These are phyloP conservation scores for Hydraecia micacea DNA, from an alignment of 2,888 invertebrate species.

Conservation along the genomic window DNA sequence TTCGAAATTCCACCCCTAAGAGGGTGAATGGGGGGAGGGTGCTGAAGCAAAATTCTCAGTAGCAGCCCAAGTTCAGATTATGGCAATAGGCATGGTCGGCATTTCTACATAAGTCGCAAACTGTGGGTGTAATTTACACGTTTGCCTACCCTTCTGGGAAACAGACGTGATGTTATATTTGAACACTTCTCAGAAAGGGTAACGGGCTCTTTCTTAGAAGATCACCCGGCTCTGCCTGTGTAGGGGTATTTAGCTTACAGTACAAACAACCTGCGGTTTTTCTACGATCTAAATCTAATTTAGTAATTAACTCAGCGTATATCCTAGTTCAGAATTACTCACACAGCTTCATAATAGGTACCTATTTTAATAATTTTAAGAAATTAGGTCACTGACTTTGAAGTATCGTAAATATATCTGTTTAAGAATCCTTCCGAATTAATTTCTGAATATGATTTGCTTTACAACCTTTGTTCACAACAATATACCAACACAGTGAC, in stretches of 20 bases:
- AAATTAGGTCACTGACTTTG: background rate
- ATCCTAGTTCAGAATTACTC: background rate
- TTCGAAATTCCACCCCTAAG: no score
- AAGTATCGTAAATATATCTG: no score
- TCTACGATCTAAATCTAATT: conserved; percentile 19
- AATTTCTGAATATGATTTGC: background rate
- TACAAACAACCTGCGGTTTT: background rate
- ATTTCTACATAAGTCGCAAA: background rate
- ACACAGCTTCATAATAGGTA: background rate
- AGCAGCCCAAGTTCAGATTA: background rate
- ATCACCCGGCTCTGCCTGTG: background rate
- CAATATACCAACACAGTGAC: background rate
- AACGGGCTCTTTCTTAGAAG: background rate
- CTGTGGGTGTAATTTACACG: background rate
- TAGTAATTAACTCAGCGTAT: conserved; percentile 17
- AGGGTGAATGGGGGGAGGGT: no score
- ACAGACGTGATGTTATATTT: background rate
- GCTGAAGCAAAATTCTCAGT: no score
- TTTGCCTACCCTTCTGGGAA: background rate
- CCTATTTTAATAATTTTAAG: no score
- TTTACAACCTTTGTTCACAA: background rate
- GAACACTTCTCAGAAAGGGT: background rate
- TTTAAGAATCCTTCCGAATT: no score
- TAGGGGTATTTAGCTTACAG: conserved; percentile 6
- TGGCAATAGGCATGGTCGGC: no score